phyloP scores from a whole-genome alignment of 2,113 vertebrate genomes.

The Phaetusa simplex region DNA sequence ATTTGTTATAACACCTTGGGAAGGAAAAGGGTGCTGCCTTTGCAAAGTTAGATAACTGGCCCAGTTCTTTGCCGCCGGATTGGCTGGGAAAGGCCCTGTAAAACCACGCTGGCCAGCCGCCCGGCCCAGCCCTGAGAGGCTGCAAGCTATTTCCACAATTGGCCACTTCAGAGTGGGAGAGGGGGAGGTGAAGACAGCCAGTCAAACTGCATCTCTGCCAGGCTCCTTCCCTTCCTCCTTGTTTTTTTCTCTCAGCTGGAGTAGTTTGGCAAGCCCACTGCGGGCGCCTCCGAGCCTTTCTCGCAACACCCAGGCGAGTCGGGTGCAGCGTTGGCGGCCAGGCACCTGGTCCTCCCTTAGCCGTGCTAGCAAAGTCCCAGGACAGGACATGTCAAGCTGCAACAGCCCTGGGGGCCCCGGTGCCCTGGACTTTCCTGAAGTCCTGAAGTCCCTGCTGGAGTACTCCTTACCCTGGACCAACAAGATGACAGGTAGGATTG shows the following conservation, averaged over 20 bases:
- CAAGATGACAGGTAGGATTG: slow-evolving; percentile 78
- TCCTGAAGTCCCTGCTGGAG: slow-evolving; percentile 86
- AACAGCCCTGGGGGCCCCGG: slow-evolving; percentile 61
- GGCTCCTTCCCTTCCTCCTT: slow-evolving; percentile 59
- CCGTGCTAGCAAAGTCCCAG: neutral
- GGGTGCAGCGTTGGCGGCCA: neutral
- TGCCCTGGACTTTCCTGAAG: slow-evolving; percentile 85
- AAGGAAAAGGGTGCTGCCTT: slow-evolving; percentile 64
- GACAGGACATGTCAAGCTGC: slow-evolving; percentile 71
- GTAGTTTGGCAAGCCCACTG: neutral
- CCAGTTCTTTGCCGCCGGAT: slow-evolving; percentile 66
- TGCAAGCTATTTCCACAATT: slow-evolving; percentile 72
- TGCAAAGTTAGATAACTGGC: slow-evolving; percentile 78
- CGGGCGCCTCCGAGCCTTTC: neutral
- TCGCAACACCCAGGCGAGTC: neutral
- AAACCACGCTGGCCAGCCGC: slow-evolving; percentile 61
- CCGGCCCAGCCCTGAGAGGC: slow-evolving; percentile 63
- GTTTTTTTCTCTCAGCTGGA: slow-evolving; percentile 12
- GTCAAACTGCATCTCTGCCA: slow-evolving; percentile 24
- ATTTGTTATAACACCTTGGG: slow-evolving; percentile 51
- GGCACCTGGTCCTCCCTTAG: neutral
- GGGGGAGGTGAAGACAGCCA: slow-evolving; percentile 57
- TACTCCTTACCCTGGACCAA: slow-evolving; percentile 80
- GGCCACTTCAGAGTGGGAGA: slow-evolving; percentile 55
- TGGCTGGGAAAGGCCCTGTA: slow-evolving; percentile 67